Evolutionary conservation across 2,113 vertebrate species (phyloP).

Genomic region (Marmota flaviventris): DNA sequence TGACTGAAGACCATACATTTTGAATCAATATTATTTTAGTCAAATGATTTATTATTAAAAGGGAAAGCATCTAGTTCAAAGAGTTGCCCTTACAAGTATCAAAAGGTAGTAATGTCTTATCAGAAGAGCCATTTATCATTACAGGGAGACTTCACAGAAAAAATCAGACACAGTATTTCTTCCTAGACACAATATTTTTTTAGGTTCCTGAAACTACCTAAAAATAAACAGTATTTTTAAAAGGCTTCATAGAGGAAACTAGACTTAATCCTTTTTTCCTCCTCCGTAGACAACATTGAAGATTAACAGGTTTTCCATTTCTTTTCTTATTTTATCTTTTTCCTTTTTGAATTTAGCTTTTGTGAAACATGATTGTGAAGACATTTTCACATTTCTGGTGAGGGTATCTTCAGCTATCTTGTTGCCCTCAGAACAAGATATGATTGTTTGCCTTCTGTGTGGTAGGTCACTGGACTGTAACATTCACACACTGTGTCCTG

Average conservation of each 20-base stretch:
- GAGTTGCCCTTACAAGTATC: slow-evolving; percentile 37
- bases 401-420: background rate
- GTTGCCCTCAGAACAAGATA: background rate
- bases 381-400: slow-evolving; percentile 19
- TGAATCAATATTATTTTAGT: slow-evolving; percentile 53
- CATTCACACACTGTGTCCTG: background rate
- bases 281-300: background rate
- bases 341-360: background rate
- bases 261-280: background rate
- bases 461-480: background rate
- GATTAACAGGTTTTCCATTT: slow-evolving; percentile 40
- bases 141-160: background rate
- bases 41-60: slow-evolving; percentile 59
- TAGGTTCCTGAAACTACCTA: slow-evolving; percentile 54
- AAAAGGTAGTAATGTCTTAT: slow-evolving; percentile 19
- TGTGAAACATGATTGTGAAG: background rate
- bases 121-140: slow-evolving; percentile 56
- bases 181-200: slow-evolving; percentile 35
- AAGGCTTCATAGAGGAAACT: background rate
- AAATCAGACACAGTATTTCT: slow-evolving; percentile 28
- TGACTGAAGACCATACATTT: background rate
- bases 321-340: background rate
- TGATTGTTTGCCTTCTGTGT: background rate
- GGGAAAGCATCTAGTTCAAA: slow-evolving; percentile 42
- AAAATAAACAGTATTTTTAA: slow-evolving; percentile 57